Conservation (phyloP, 2,797 vertebrate species). For the Tokudaia tokunoshimensis region DNA sequence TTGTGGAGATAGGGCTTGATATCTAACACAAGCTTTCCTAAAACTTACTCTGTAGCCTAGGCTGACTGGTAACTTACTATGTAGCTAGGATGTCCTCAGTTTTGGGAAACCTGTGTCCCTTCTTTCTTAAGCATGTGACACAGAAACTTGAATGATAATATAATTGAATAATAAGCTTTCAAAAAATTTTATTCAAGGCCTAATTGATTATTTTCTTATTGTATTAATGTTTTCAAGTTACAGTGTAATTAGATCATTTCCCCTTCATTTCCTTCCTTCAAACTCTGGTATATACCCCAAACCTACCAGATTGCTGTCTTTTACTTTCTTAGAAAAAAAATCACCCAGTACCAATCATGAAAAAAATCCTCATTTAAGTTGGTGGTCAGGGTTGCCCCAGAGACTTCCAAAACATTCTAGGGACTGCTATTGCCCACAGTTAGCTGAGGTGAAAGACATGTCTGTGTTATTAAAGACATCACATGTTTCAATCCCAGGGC, state of each 20-base stretch:
- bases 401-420: neutral
- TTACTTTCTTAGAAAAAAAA: neutral
- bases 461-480: neutral
- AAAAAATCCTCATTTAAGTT: neutral
- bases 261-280: neutral
- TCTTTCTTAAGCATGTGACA: neutral
- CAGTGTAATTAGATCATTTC: neutral
- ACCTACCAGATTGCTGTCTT: neutral
- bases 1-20: no score
- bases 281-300: neutral
- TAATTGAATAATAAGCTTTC: conserved; percentile 19
- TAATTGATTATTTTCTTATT: neutral
- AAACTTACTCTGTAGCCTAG: neutral
- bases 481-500: neutral
- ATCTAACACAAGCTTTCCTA: neutral
- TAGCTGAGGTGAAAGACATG: neutral
- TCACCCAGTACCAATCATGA: neutral
- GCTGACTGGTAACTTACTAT: neutral
- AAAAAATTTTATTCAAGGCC: neutral
- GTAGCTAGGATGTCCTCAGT: neutral
- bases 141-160: neutral
- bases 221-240: neutral
- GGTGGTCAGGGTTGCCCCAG: no score
- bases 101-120: neutral
- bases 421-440: no score